Base-by-base conservation (phyloP, 1,140 invertebrate genomes). In the Polyergus mexicanus region DNA sequence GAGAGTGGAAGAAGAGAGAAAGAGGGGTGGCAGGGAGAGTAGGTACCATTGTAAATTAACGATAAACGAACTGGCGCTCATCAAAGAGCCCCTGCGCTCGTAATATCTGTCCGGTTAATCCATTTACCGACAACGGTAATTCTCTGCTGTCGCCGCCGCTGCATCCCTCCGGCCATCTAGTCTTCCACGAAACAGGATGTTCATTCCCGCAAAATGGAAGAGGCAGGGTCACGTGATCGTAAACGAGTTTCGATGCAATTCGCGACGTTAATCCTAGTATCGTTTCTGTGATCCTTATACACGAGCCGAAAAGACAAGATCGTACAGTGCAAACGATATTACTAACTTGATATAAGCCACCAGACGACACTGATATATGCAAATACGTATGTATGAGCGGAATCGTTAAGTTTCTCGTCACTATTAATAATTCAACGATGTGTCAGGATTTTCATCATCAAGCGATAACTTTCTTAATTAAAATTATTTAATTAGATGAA, bases 41-140 rank as follows among this genome's bases (percentile, higher is more conserved):
- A 84, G 78, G 63, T 88, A 88, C 86, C 78, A 89, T 90, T 88
- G 90, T 88, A 90, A 92, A 92, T 92, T 91, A 92, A 91, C 91
- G 90, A 92, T 92, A 91, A 92, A 92, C 88, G 85, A 92, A 92
- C 90, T 89, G 87, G 76, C 80, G 81, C 90, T 92, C 90, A 89
- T 92, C 90, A 92, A 92, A 92, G 91, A 85, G 89, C 78, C 85
- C 84, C 86, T 68, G 71, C 63, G 81, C 85, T 92, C 72, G 91
- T 88, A 92, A 92, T 91, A 91, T 92, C 77, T 89, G 84, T 86
- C 83, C 86, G 69, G 74, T 81, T 91, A 92, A 92, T 92, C 91
- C 90, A 90, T 92, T 92, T 90, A 90, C 84, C 90, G 88, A 89
- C 90, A 88, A 88, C 74, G 88, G 84, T 91, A 87, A 92, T 92